Evolutionary conservation across 2,113 vertebrate species (phyloP).

Genomic region (Astatoreochromis straeleni): DNA sequence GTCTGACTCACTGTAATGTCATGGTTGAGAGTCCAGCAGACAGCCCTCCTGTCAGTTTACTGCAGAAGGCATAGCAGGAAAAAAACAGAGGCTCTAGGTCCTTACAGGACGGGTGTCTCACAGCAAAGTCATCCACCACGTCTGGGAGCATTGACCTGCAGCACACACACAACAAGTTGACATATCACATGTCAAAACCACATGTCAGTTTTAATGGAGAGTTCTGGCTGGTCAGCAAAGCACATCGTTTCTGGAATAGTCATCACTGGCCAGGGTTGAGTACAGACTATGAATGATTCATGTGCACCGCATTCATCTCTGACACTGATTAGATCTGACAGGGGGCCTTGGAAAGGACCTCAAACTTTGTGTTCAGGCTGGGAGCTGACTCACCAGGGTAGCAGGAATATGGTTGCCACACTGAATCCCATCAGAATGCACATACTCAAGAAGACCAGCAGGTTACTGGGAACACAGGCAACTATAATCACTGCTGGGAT

Average conservation of each 20-base stretch:
- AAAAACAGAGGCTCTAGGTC: slow-evolving; percentile 76
- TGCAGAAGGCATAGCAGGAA: slow-evolving; percentile 76
- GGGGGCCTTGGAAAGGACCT: background rate
- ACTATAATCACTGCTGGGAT: slow-evolving; percentile 64
- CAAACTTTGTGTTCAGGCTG: background rate
- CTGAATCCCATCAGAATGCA: slow-evolving; percentile 69
- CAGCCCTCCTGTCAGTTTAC: slow-evolving; percentile 74
- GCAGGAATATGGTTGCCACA: slow-evolving; percentile 62
- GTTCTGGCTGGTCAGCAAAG: background rate
- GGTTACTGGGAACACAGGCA: slow-evolving; percentile 56
- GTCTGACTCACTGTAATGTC: slow-evolving; percentile 72
- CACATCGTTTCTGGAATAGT: background rate
- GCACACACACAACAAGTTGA: background rate
- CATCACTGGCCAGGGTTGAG: background rate
- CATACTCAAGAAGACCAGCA: slow-evolving; percentile 62
- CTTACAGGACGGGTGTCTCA: slow-evolving; percentile 51
- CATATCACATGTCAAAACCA: background rate
- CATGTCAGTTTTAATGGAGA: background rate
- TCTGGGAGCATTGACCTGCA: slow-evolving; percentile 77
- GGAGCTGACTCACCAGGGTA: slow-evolving; percentile 72
- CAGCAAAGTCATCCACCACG: slow-evolving; percentile 69
- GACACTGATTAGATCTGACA: slow-evolving; percentile 21
- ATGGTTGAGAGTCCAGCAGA: slow-evolving; percentile 71
- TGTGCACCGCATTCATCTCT: background rate
- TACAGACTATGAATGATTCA: slow-evolving; percentile 20